Conservation (phyloP, 2,113 vertebrate genomes). For the Phocoena phocoena region DNA sequence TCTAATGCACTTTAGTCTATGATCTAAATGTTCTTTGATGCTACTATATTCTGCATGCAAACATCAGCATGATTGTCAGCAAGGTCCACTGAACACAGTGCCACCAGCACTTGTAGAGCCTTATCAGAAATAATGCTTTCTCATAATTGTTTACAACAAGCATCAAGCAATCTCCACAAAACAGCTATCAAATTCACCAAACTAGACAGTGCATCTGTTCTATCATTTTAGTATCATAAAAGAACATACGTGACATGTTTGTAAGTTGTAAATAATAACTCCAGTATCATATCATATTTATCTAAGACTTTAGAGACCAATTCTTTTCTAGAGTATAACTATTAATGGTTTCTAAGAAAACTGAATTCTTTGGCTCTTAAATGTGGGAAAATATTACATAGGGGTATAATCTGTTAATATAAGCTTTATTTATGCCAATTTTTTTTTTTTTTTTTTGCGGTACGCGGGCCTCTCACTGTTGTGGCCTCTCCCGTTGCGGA, state of each 20-base stretch:
- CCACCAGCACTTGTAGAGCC: background rate
- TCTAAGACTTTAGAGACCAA: background rate
- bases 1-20: slow-evolving; percentile 8
- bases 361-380: slow-evolving; percentile 32
- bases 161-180: background rate
- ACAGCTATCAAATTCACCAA: background rate
- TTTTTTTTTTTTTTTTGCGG: background rate
- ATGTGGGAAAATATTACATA: slow-evolving; percentile 17
- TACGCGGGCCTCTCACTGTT: no score
- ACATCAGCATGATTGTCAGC: slow-evolving; percentile 43
- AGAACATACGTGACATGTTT: slow-evolving; percentile 14
- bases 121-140: slow-evolving; percentile 21
- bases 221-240: background rate
- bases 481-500: no score
- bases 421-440: slow-evolving; percentile 55
- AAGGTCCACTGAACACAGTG: background rate
- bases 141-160: slow-evolving; percentile 12
- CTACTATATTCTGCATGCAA: slow-evolving; percentile 46
- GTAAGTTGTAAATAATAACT: slow-evolving; percentile 57
- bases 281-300: background rate
- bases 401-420: slow-evolving; percentile 49
- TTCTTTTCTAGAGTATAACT: slow-evolving; percentile 48
- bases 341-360: slow-evolving; percentile 40
- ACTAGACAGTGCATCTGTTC: background rate
- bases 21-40: slow-evolving; percentile 14